Evolutionary conservation across 2,113 vertebrate species (phyloP).

Genomic region (Salminus brasiliensis): DNA sequence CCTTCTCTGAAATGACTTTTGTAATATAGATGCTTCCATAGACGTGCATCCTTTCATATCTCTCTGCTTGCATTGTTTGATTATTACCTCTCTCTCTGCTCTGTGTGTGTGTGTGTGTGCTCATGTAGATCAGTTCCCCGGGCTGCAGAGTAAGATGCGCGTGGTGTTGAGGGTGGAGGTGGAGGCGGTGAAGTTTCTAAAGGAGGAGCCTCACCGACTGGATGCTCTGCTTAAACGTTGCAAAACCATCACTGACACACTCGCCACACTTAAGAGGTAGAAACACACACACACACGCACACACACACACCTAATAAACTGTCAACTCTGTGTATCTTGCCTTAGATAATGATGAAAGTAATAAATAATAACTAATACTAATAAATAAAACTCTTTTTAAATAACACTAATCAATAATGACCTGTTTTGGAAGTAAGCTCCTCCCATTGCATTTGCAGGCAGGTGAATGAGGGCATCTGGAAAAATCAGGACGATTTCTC

Average conservation of each 20-base stretch:
- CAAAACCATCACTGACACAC: slow-evolving; percentile 87
- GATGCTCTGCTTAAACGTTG: slow-evolving; percentile 95
- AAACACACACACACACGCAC: slow-evolving; percentile 34
- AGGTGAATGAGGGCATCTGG: slow-evolving; percentile 89
- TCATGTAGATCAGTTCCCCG: slow-evolving; percentile 90
- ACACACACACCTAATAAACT: neutral
- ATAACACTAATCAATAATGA: too few species aligned
- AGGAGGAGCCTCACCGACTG: slow-evolving; percentile 95
- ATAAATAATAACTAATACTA: too few species aligned
- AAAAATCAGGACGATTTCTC: slow-evolving; percentile 82
- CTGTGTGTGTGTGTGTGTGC: slow-evolving; percentile 30
- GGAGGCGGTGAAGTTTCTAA: slow-evolving; percentile 97
- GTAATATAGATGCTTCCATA: too few species aligned
- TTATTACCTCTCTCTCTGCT: neutral
- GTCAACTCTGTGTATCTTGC: too few species aligned
- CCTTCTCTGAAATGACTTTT: too few species aligned
- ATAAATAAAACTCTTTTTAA: too few species aligned
- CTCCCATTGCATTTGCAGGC: slow-evolving; percentile 70
- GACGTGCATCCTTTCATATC: too few species aligned
- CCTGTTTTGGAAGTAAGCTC: neutral
- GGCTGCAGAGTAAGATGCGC: slow-evolving; percentile 98
- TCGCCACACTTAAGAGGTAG: slow-evolving; percentile 76
- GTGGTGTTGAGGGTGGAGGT: slow-evolving; percentile 96
- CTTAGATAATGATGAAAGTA: too few species aligned
- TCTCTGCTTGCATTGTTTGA: neutral